These are phyloP conservation scores for Epizoanthus illoricatus DNA, from an alignment of 92 coral and sea anemone species.

Conservation along the genomic window DNA sequence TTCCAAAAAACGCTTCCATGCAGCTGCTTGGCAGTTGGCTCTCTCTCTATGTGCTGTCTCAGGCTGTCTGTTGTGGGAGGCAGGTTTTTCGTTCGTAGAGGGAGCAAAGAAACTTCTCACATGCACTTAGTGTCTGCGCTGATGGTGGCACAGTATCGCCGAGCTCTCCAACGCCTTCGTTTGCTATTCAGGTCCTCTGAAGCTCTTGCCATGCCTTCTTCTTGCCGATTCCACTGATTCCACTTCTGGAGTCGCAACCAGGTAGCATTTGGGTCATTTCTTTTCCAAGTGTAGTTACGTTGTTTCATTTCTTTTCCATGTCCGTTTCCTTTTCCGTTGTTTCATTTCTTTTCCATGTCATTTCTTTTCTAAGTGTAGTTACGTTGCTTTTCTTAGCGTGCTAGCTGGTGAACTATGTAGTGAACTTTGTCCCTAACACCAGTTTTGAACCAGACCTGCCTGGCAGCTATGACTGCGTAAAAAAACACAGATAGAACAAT, in stretches of 20 bases:
- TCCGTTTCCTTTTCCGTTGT: too few relatives aligned
- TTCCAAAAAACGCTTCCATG: too few relatives aligned
- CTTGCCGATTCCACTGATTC: not conserved
- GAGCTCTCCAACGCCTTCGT: not conserved
- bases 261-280: conserved; percentile 17
- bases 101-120: conserved; percentile 51
- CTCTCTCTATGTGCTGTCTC: too few relatives aligned
- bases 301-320: conserved; percentile 3
- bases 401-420: not conserved
- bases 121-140: conserved; percentile 17
- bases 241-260: not conserved
- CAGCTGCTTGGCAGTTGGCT: too few relatives aligned
- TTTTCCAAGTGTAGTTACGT: conserved; percentile 4
- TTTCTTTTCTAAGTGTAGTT: conserved; percentile 6
- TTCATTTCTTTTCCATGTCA: not conserved
- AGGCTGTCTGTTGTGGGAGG: too few relatives aligned
- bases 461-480: too few relatives aligned
- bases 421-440: too few relatives aligned
- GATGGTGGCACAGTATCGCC: conserved; percentile 20
- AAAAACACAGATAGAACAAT: too few relatives aligned
- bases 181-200: not conserved
- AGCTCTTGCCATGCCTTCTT: not conserved
- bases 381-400: too few relatives aligned
- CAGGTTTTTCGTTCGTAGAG: conserved; percentile 3
- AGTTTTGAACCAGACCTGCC: too few relatives aligned